Evolutionary conservation across 2,888 invertebrate genomes (phyloP), one percentile per base, ranked within the genome.

Genomic region (Apoderus coryli): DNA sequence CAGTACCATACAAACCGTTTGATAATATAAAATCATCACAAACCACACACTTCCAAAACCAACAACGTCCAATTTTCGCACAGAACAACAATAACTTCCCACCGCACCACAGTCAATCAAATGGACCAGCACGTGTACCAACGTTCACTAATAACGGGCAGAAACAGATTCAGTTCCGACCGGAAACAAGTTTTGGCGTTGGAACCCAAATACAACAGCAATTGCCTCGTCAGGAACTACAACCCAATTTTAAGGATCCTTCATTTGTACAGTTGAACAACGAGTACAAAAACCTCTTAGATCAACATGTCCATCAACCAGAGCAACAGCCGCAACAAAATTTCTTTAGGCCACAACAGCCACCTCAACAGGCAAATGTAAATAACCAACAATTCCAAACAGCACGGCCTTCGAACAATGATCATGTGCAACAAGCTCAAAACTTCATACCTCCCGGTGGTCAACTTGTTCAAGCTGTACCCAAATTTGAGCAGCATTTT

Each of bases 401-500:
- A 12, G 47, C 45, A 32, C 45, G 32, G 25, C 33, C 16, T 28
- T 13, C 10, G 10, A 10, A 16, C 14, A 40, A 44, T 26, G 42
- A 45, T 16, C 47, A 48, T 34, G 36, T 50, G 16, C 50, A 48
- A 33, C 44, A 50, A 19, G 52, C 51, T 27, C 50, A 53, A 35
- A 44, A 35, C 45, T 47, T 70, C 35, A 57, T 69, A 12, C 71
- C 71, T 19, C 64, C 76, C 2, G 76, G 71, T 19, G 78, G 80
- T 1, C 79, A 84, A 56, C 61, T 84, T 22, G 67, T 81, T 11
- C 72, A 76, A 32, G 72, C 84, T 10, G 70, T 84, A 34, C 74
- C 84, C 4, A 80, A 78, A 59, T 73, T 70, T 41, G 84, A 85
- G 55, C 80, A 82, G 43, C 84, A 84, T 38, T 69, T 76, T 9